phyloP scores from a whole-genome alignment of 2,888 invertebrate species.

The Drosophila limbata region DNA sequence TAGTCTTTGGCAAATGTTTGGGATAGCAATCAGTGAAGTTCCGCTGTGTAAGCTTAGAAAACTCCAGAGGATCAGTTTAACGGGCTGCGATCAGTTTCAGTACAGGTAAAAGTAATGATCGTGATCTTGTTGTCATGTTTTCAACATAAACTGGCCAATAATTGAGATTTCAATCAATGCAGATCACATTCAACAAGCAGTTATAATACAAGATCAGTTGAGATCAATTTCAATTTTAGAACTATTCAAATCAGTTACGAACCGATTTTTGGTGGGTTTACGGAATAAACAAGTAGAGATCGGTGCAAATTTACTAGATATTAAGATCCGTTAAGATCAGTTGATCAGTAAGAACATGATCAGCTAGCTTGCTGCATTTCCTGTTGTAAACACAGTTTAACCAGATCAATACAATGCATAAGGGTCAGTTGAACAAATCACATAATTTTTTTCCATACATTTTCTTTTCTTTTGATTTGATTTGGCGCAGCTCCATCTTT shows the following conservation, averaged over 20 bases:
- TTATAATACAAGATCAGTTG: too few species aligned
- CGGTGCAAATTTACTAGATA: too few species aligned
- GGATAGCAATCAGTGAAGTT: background rate
- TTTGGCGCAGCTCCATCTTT: background rate
- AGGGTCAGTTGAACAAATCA: background rate
- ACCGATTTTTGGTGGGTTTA: background rate
- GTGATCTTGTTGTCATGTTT: background rate
- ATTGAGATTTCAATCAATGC: background rate
- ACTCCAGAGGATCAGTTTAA: too few species aligned
- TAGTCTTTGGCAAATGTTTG: background rate
- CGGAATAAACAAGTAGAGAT: background rate
- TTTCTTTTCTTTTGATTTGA: background rate
- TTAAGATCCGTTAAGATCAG: background rate
- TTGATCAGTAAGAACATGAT: background rate
- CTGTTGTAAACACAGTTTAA: background rate
- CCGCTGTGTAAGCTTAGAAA: background rate
- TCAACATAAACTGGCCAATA: background rate
- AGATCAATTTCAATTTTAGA: too few species aligned
- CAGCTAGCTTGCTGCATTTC: background rate
- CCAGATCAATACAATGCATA: background rate
- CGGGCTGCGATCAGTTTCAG: background rate
- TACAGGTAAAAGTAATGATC: background rate
- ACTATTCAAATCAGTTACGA: background rate
- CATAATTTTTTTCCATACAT: background rate
- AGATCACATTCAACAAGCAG: background rate